phyloP scores from a whole-genome alignment of 2,888 invertebrate genomes.

The Nemotelus nigrinus region DNA sequence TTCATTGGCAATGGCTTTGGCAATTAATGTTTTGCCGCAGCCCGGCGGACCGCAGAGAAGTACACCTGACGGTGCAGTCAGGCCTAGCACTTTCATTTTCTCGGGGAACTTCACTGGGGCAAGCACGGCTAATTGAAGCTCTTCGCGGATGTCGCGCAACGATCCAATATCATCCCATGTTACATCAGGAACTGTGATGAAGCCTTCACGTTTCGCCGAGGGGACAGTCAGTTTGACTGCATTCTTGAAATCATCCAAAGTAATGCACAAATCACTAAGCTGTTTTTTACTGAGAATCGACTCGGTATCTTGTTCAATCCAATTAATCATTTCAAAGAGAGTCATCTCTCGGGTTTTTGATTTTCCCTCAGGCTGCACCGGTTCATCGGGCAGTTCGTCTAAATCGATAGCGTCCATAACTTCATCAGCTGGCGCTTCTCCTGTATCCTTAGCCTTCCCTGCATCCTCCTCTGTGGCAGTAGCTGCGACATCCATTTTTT shows the following conservation, averaged over 20 bases:
- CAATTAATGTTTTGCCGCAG: conserved; percentile 94
- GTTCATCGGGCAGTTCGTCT: conserved; percentile 62
- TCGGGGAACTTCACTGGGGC: conserved; percentile 91
- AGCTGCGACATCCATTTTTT: conserved; percentile 11
- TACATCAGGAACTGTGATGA: conserved; percentile 96
- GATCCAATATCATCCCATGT: conserved; percentile 98
- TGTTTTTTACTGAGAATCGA: conserved; percentile 71
- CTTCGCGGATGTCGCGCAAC: conserved; percentile 84
- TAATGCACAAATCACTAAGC: conserved; percentile 73
- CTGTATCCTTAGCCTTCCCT: conserved; percentile 2
- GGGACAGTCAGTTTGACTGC: conserved; percentile 89
- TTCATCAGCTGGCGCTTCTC: conserved; percentile 53
- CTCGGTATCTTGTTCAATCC: conserved; percentile 73
- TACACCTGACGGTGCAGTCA: conserved; percentile 87
- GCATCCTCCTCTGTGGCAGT: neutral
- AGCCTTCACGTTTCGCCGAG: conserved; percentile 95
- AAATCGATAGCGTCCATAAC: conserved; percentile 66
- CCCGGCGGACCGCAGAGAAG: conserved; percentile 97
- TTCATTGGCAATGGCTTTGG: conserved; percentile 98
- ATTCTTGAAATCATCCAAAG: conserved; percentile 78
- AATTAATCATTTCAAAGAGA: conserved; percentile 70
- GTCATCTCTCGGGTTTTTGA: conserved; percentile 55
- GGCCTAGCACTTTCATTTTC: conserved; percentile 79
- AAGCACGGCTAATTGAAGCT: conserved; percentile 89
- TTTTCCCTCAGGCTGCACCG: conserved; percentile 51